Evolutionary conservation across 2,888 invertebrate species (phyloP), one percentile per base, ranked within the genome.

Genomic region (Cryptophagus acutangulus): DNA sequence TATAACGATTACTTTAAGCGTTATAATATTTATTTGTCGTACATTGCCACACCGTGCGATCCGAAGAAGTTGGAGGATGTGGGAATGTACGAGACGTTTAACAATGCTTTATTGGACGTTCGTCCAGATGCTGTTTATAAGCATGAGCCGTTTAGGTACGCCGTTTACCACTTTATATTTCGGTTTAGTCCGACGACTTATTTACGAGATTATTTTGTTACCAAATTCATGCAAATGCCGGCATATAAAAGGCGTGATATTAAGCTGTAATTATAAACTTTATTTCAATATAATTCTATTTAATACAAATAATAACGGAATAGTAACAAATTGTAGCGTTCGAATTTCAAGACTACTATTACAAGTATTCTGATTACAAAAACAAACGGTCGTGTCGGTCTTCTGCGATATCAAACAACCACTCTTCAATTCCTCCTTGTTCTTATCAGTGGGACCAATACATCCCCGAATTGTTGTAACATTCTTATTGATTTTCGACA

Each of bases 121-220:
- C 62, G 74, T 20, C 87, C 88, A 0, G 70, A 72, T 36, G 54
- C 74, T 2, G 46, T 77, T 4, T 88, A 88, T 57, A 79, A 79
- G 69, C 78, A 78, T 49, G 84, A 86, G 56, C 77, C 82, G 0
- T 78, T 77, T 72, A 72, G 82, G 60, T 86, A 82, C 49, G 71
- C 61, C 44, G 48, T 83, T 38, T 87, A 84, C 64, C 81, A 85
- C 52, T 70, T 69, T 36, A 62, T 87, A 14, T 79, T 87, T 52
- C 74, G 71, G 53, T 65, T 79, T 12, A 73, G 77, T 20, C 83
- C 87, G 0, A 72, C 73, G 29, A 72, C 73, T 29, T 57, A 55
- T 1, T 31, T 79, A 6, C 71, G 79, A 18, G 77, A 80, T 56
- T 77, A 74, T 72, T 58, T 87, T 28, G 71, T 82, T 8, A 69